Base-by-base conservation (phyloP, 1,140 invertebrate species). In the Hyles vespertilio region DNA sequence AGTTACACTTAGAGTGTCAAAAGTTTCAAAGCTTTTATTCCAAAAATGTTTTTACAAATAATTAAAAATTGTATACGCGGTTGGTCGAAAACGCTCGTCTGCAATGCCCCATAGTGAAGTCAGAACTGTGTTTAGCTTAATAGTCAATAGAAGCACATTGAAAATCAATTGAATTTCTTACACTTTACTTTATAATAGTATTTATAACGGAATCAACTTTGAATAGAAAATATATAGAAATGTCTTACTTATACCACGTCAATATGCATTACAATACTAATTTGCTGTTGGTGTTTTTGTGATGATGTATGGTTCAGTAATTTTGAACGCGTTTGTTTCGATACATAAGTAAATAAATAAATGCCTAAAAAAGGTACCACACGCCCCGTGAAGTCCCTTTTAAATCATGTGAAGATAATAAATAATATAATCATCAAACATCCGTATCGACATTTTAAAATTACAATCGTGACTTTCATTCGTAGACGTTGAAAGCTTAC, bases 391-490 rank as follows among this genome's bases (percentile, higher is more conserved):
- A 5, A 40, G 36, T 40, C 0, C 36, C 36, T 8, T 40, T 40
- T 40, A 5, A 40, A 40, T 8, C 36, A 2, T 8, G 36, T 40
- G 36, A 5, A n/a, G 12, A 8, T 47, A 40, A 9, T 50, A 47
- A 47, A 34, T 44, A 81, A 77, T 82, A 78, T 77, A 84, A 77
- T 80, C 74, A 77, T 81, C 79, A 79, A 74, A 76, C 69, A 74
- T 65, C 67, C 77, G 70, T 79, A 84, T 81, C 79, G 72, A 81
- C 68, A 67, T 79, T 82, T 84, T 84, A 76, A 87, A 84, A 88
- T 88, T 88, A 83, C 83, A 82, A 72, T 88, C 85, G 85, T 88
- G 85, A 88, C 85, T 88, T 72, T 78, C 68, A 70, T 80, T 73
- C 72, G 66, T 74, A 79, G 74, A 78, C 72, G 79, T 73, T 81